These are phyloP conservation scores for Octonoba sinensis DNA, from an alignment of 2,888 invertebrate species.

Conservation along the genomic window DNA sequence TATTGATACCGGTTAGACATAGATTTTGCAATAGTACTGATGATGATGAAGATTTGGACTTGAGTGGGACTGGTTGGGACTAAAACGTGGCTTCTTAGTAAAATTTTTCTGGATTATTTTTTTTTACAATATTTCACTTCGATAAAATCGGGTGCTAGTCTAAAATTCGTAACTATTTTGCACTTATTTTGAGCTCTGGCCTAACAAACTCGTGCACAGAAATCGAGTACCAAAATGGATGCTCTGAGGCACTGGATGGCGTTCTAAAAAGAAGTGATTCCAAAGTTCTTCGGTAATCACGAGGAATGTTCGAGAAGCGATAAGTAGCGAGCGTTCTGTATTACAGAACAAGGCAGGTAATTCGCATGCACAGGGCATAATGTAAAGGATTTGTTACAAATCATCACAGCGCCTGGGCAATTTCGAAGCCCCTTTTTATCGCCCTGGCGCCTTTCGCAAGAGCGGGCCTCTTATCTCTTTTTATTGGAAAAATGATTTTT, in stretches of 20 bases:
- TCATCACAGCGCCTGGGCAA: slow-evolving; percentile 56
- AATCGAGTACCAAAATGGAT: slow-evolving; percentile 26
- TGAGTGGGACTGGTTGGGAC: too few relatives aligned
- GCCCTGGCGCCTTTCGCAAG: slow-evolving; percentile 19
- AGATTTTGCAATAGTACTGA: too few relatives aligned
- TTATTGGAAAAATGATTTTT: slow-evolving; percentile 51
- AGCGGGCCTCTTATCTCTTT: slow-evolving; percentile 49
- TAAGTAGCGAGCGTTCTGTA: slow-evolving; percentile 63
- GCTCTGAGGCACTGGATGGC: neutral
- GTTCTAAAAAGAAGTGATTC: slow-evolving; percentile 33
- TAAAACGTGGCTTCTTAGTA: too few relatives aligned
- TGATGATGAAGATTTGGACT: too few relatives aligned
- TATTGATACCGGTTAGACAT: too few relatives aligned
- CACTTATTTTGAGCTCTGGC: neutral
- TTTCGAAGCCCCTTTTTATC: slow-evolving; percentile 58
- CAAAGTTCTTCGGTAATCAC: slow-evolving; percentile 62
- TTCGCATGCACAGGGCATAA: slow-evolving; percentile 62
- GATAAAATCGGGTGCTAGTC: too few relatives aligned
- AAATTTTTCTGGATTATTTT: too few relatives aligned
- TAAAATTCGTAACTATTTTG: too few relatives aligned
- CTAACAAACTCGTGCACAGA: too few relatives aligned
- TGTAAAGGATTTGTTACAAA: slow-evolving; percentile 64
- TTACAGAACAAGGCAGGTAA: slow-evolving; percentile 64
- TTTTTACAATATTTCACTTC: too few relatives aligned
- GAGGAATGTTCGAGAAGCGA: slow-evolving; percentile 55